phyloP scores from a whole-genome alignment of 2,888 invertebrate species.

The Phymatocera aterrima region DNA sequence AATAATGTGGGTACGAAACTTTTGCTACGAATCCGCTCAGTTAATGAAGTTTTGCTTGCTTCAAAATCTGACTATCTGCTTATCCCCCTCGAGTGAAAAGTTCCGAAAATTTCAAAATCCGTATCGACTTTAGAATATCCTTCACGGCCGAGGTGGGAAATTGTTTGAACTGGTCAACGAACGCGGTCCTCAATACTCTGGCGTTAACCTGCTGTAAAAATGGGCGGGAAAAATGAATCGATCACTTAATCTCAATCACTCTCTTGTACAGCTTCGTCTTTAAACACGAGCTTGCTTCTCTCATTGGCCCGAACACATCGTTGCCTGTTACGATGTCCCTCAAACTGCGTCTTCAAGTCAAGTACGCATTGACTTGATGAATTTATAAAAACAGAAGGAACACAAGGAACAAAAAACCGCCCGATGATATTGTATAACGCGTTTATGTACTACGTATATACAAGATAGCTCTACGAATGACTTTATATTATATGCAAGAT shows the following conservation, averaged over 20 bases:
- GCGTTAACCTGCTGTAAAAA: neutral
- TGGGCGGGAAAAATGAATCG: constrained; percentile 30
- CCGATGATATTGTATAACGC: neutral
- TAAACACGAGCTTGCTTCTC: neutral
- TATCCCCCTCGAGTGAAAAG: neutral
- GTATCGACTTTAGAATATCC: neutral
- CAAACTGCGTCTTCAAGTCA: neutral
- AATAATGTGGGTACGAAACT: neutral
- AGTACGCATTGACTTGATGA: neutral
- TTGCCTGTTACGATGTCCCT: neutral
- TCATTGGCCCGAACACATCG: neutral
- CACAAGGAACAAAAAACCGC: neutral
- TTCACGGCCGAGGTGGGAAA: neutral
- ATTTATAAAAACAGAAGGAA: neutral
- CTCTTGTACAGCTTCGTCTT: constrained; percentile 39
- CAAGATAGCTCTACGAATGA: neutral
- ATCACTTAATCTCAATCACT: constrained; percentile 42
- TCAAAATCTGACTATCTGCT: neutral
- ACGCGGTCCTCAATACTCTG: neutral
- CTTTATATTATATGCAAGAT: neutral
- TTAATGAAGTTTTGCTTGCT: too few relatives aligned
- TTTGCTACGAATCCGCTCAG: neutral
- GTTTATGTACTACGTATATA: neutral
- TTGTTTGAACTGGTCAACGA: neutral
- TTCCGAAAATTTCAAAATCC: too few relatives aligned